These are phyloP conservation scores for Tachypleus tridentatus DNA, from an alignment of 1,140 invertebrate genomes.

Conservation along the genomic window DNA sequence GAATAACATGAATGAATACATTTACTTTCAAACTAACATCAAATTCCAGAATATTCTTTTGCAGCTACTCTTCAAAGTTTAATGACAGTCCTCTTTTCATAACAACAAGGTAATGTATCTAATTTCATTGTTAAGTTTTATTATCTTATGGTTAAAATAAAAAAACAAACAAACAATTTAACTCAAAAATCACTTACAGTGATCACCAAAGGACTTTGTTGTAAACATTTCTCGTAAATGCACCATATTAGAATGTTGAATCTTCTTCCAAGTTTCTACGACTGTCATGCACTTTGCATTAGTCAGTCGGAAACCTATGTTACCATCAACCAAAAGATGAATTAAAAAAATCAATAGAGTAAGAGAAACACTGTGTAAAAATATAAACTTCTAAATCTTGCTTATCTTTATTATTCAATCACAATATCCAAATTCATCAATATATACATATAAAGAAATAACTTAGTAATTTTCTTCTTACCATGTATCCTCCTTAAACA, in stretches of 20 bases:
- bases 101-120: too few relatives aligned
- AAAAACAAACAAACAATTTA: constrained; percentile 28
- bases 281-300: constrained; percentile 72
- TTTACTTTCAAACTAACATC: too few relatives aligned
- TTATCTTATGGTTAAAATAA: too few relatives aligned
- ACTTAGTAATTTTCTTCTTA: constrained; percentile 11
- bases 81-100: too few relatives aligned
- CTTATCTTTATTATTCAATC: background rate
- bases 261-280: constrained; percentile 85
- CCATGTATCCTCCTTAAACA: constrained; percentile 78
- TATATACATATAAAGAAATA: constrained; percentile 4
- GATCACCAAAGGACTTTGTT: constrained; percentile 89
- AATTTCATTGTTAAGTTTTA: too few relatives aligned
- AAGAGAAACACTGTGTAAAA: constrained; percentile 2
- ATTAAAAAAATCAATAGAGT: constrained; percentile 7
- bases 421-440: background rate
- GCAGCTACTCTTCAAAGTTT: too few relatives aligned
- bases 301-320: constrained; percentile 55
- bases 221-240: constrained; percentile 85
- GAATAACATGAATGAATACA: too few relatives aligned
- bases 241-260: constrained; percentile 86
- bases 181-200: constrained; percentile 50
- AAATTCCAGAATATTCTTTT: too few relatives aligned
- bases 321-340: too few relatives aligned
- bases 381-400: background rate